phyloP scores from a whole-genome alignment of 2,888 invertebrate species.

The Conops quadrifasciatus region DNA sequence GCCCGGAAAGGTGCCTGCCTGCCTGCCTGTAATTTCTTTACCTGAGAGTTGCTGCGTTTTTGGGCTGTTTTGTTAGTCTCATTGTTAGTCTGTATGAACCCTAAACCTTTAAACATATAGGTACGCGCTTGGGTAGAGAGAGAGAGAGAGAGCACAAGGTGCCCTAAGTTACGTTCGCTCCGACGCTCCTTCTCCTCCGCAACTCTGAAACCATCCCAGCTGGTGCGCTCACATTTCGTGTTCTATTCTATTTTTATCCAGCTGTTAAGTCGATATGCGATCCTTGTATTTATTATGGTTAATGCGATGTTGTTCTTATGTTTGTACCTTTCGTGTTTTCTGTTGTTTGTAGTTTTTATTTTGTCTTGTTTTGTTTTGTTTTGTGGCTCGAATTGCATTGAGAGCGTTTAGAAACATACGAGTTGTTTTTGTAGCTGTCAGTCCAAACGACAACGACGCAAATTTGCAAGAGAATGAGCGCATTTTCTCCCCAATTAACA shows the following conservation, averaged over 20 bases:
- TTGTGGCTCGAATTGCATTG: slow-evolving; percentile 15
- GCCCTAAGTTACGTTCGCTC: background rate
- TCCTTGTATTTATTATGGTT: slow-evolving; percentile 5
- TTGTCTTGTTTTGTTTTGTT: background rate
- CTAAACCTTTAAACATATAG: background rate
- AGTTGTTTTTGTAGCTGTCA: background rate
- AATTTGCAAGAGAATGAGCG: slow-evolving; percentile 1
- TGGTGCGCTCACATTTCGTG: background rate
- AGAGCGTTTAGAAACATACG: background rate
- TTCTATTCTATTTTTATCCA: slow-evolving; percentile 13
- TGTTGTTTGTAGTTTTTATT: background rate
- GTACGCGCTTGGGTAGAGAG: background rate
- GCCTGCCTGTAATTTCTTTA: background rate
- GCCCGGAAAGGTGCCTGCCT: background rate
- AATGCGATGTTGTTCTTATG: background rate
- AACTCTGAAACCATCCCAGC: background rate
- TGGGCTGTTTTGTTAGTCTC: background rate
- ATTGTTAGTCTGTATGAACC: too few relatives aligned
- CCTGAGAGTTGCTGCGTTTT: slow-evolving; percentile 1
- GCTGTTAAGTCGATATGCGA: slow-evolving; percentile 33
- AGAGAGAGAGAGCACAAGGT: too few relatives aligned
- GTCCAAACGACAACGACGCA: background rate
- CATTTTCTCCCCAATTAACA: slow-evolving; percentile 39
- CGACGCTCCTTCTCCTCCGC: background rate
- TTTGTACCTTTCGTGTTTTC: background rate